These are phyloP conservation scores for Lucinisca nassula DNA, from an alignment of 2,888 invertebrate genomes.

Conservation along the genomic window DNA sequence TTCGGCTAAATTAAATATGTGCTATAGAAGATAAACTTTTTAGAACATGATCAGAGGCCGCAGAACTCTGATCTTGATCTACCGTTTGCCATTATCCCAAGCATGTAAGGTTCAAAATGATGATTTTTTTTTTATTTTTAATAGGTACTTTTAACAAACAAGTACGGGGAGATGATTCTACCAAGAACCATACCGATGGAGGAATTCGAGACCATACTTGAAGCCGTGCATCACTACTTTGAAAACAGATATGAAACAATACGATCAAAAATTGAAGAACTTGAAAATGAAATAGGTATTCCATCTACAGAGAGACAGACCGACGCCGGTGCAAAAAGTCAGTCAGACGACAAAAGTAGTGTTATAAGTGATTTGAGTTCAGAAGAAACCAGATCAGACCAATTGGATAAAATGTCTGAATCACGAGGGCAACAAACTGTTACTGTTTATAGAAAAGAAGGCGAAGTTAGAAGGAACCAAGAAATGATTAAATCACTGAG, in stretches of 20 bases:
- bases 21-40: no score
- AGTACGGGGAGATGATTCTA: slow-evolving; percentile 87
- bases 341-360: not conserved
- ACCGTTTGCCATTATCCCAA: no score
- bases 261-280: slow-evolving; percentile 66
- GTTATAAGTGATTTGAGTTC: not conserved
- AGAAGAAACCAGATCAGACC: not conserved
- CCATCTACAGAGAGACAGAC: not conserved
- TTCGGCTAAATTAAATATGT: no score
- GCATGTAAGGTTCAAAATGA: no score
- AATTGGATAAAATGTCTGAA: not conserved
- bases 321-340: not conserved
- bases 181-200: slow-evolving; percentile 87
- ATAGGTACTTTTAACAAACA: slow-evolving; percentile 88
- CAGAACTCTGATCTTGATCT: no score
- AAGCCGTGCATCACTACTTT: slow-evolving; percentile 67
- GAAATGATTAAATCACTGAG: slow-evolving; percentile 71
- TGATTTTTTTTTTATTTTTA: no score
- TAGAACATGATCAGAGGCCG: no score
- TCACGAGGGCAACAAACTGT: not conserved
- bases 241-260: slow-evolving; percentile 28
- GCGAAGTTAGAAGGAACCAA: slow-evolving; percentile 65
- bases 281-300: slow-evolving; percentile 20
- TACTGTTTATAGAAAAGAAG: slow-evolving; percentile 26
- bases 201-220: slow-evolving; percentile 85